Evolutionary conservation across 2,797 vertebrate genomes (phyloP).

Genomic region (Diplodus puntazzo): DNA sequence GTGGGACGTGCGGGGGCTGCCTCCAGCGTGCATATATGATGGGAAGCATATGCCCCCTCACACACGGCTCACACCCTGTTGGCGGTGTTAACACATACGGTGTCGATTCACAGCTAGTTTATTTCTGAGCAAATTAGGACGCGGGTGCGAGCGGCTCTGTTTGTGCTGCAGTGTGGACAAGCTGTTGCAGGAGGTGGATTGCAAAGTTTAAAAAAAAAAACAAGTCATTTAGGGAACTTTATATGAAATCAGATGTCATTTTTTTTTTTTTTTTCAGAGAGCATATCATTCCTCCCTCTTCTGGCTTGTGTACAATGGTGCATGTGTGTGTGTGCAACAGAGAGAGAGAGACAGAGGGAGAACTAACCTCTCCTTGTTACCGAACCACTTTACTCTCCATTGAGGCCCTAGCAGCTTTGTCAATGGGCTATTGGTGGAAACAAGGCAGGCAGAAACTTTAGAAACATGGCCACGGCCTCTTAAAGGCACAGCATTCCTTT

Average conservation of each 20-base stretch:
- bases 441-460: slow-evolving; percentile 91
- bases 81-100: slow-evolving; percentile 65
- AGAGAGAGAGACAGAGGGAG: slow-evolving; percentile 68
- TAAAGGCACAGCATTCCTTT: slow-evolving; percentile 88
- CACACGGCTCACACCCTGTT: slow-evolving; percentile 40
- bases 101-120: slow-evolving; percentile 65
- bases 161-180: slow-evolving; percentile 33
- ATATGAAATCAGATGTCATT: slow-evolving; percentile 55
- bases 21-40: slow-evolving; percentile 70
- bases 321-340: slow-evolving; percentile 65
- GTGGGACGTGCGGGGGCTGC: slow-evolving; percentile 57
- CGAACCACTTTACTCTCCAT: slow-evolving; percentile 90
- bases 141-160: slow-evolving; percentile 48
- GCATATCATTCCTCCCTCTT: slow-evolving; percentile 59
- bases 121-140: slow-evolving; percentile 57
- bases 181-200: background rate
- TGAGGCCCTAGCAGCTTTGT: slow-evolving; percentile 89
- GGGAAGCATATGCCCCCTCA: slow-evolving; percentile 78
- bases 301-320: slow-evolving; percentile 70
- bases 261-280: slow-evolving; percentile 20
- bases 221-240: background rate
- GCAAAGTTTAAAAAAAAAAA: background rate
- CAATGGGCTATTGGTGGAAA: slow-evolving; percentile 92
- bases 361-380: slow-evolving; percentile 89
- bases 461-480: slow-evolving; percentile 88